phyloP scores from a whole-genome alignment of 2,113 vertebrate genomes.

The Heteronetta atricapilla region DNA sequence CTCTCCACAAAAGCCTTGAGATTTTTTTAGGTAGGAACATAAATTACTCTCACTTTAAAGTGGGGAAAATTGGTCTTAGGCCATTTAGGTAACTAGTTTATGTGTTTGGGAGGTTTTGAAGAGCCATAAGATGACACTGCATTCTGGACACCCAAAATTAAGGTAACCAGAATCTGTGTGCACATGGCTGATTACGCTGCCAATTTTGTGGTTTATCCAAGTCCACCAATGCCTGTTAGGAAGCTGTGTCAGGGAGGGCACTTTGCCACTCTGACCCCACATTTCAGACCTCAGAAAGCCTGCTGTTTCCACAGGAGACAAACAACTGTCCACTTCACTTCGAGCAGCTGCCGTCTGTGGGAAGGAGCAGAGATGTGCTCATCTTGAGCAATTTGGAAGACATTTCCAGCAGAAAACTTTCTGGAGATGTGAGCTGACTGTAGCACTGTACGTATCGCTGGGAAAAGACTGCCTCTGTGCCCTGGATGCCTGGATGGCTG shows the following conservation, averaged over 20 bases:
- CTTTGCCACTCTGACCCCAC: neutral
- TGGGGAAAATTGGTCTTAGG: neutral
- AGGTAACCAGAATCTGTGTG: rapidly evolving
- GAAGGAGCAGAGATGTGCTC: neutral
- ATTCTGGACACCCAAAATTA: neutral
- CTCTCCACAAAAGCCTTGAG: neutral
- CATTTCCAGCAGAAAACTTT: neutral
- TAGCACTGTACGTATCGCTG: neutral
- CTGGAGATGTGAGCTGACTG: neutral
- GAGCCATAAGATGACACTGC: neutral
- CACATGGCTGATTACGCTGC: rapidly evolving
- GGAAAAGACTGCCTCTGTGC: neutral
- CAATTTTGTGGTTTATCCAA: neutral
- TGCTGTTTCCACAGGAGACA: neutral
- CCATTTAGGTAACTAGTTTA: neutral
- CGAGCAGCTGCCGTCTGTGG: rapidly evolving
- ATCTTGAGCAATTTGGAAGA: neutral
- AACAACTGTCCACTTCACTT: rapidly evolving
- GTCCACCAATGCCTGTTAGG: neutral
- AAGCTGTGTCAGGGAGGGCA: rapidly evolving
- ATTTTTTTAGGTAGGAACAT: neutral
- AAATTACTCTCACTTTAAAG: neutral
- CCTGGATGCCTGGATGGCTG: neutral
- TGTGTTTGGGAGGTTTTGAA: neutral
- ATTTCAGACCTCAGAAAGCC: neutral